These are phyloP conservation scores for Agrochola macilenta DNA, from an alignment of 2,888 invertebrate genomes.

Conservation along the genomic window DNA sequence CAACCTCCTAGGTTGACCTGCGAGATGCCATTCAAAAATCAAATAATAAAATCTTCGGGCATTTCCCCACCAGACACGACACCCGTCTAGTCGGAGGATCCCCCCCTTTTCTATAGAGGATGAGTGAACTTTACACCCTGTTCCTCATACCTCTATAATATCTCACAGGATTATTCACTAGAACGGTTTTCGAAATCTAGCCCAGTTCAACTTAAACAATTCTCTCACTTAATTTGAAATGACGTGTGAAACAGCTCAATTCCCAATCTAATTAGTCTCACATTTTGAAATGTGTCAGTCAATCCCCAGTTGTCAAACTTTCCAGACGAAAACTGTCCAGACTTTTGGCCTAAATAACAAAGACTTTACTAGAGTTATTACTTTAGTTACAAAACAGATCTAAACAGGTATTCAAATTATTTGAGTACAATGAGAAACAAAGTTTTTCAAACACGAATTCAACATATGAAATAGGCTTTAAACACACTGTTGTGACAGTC, in stretches of 20 bases:
- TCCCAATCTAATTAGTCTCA: conserved; percentile 16
- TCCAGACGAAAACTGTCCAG: conserved; percentile 46
- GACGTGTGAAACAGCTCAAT: background rate
- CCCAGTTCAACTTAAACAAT: background rate
- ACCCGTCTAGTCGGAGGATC: too few relatives aligned
- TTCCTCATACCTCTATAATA: too few relatives aligned
- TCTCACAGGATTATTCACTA: background rate
- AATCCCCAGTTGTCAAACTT: conserved; percentile 45
- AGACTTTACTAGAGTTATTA: conserved; percentile 15
- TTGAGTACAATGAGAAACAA: conserved; percentile 1
- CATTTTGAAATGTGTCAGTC: conserved; percentile 22
- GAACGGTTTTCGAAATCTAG: background rate
- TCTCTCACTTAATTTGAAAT: background rate
- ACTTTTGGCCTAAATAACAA: conserved; percentile 33
- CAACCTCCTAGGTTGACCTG: too few relatives aligned
- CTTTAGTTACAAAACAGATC: conserved; percentile 2
- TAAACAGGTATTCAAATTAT: background rate
- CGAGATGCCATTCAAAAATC: too few relatives aligned
- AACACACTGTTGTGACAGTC: background rate
- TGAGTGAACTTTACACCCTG: too few relatives aligned
- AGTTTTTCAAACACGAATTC: background rate
- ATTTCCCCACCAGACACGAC: too few relatives aligned
- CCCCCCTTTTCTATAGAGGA: too few relatives aligned
- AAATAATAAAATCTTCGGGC: too few relatives aligned
- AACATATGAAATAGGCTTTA: background rate